Conservation (phyloP, 2,113 vertebrate genomes). For the Gopherus evgoodei region DNA sequence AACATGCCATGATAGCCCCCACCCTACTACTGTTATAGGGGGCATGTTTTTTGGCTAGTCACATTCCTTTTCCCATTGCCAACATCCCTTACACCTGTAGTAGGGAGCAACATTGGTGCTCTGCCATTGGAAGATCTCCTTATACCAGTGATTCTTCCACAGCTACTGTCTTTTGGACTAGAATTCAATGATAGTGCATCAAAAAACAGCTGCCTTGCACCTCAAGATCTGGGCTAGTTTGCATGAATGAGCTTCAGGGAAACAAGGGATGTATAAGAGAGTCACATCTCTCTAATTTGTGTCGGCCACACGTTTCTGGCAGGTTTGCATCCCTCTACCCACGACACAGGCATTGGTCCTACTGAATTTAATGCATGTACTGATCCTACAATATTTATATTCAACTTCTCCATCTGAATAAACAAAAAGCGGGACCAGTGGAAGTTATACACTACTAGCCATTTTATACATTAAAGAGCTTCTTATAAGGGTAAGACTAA, state of each 20-base stretch:
- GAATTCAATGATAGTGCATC: neutral
- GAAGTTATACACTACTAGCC: neutral
- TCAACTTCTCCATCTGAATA: neutral
- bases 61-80: neutral
- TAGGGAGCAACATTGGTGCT: neutral
- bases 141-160: accelerated
- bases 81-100: neutral
- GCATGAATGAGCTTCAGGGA: neutral
- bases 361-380: neutral
- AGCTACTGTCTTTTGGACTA: neutral
- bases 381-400: neutral
- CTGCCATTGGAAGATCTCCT: neutral
- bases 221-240: neutral
- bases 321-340: neutral
- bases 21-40: neutral
- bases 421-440: neutral
- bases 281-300: neutral
- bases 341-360: neutral
- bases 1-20: neutral
- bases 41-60: neutral
- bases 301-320: neutral
- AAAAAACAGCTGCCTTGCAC: neutral
- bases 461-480: neutral
- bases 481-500: neutral
- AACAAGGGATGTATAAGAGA: neutral